Base-by-base conservation (phyloP, 2,888 invertebrate species). In the Hedya salicella region DNA sequence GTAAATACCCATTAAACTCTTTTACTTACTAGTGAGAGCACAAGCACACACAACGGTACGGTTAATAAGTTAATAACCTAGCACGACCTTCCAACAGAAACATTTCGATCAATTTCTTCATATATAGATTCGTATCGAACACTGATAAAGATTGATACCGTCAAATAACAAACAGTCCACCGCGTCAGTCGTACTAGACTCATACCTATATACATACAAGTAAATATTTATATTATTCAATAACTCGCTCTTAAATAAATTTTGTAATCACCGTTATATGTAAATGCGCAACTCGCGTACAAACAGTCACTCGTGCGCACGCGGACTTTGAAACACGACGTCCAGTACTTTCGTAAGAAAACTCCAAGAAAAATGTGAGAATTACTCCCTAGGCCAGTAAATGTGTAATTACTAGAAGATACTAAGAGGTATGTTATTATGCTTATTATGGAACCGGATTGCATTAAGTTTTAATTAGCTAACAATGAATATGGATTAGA, bases 201-300 rank as follows among this genome's bases (percentile, higher is more conserved):
- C n/a, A 8, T 19, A n/a, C n/a, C 6, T 36, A 9, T 36, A 36
- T 17, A 32, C 17, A 25, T 17, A 32, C n/a, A 32, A 25, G 57
- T 19, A 16, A 56, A 44, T 56, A 54, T 57, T 46, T 36, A 53
- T 53, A 53, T 53, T 17, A 53, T 46, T 36, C 46, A 44, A 62
- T 56, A 72, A 64, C 75, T 74, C 76, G 75, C 76, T 80, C 78
- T 76, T 78, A 74, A 76, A 71, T 66, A 84, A 87, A 86, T 87
- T 87, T 87, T 85, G 86, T 85, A 81, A 78, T 79, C 70, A 78
- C 85, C 78, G 83, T 85, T 86, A 81, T 60, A 85, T 86, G 81
- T 73, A 76, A 81, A 86, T 84, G 80, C 73, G 75, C 70, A 61
- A 62, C 62, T 53, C 56, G 68, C 56, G 65, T 63, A 71, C 73